These are phyloP conservation scores for Cheilosia scutellata DNA, from an alignment of 2,888 invertebrate genomes.

Conservation along the genomic window DNA sequence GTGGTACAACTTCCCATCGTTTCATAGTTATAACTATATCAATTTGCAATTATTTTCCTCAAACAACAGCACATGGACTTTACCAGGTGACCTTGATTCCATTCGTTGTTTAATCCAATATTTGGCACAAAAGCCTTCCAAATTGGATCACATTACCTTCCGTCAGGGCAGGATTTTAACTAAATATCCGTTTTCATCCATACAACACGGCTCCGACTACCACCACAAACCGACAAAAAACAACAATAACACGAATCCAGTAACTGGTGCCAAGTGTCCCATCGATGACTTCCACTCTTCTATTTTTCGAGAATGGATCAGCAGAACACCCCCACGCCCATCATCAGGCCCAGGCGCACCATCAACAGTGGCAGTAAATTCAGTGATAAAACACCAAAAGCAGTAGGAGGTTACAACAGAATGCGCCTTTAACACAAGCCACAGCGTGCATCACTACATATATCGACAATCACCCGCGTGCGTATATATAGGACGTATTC, in stretches of 20 bases:
- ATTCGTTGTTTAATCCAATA: slow-evolving; percentile 34
- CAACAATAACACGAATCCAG: slow-evolving; percentile 51
- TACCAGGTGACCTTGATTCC: slow-evolving; percentile 29
- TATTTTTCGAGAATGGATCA: slow-evolving; percentile 47
- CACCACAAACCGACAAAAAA: background rate
- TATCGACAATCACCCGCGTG: slow-evolving; percentile 36
- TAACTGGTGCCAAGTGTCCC: slow-evolving; percentile 62
- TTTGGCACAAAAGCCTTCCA: slow-evolving; percentile 50
- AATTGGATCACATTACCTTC: slow-evolving; percentile 48
- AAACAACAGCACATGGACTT: no score
- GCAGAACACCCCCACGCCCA: background rate
- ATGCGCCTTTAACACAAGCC: slow-evolving; percentile 58
- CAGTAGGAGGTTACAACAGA: slow-evolving; percentile 40
- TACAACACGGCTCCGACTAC: background rate
- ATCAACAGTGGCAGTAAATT: slow-evolving; percentile 42
- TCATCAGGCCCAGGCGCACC: slow-evolving; percentile 12
- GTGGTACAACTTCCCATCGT: no score
- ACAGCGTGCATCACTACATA: slow-evolving; percentile 26
- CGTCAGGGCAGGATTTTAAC: slow-evolving; percentile 20
- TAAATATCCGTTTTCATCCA: background rate
- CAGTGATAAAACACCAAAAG: slow-evolving; percentile 69
- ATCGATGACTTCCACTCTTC: slow-evolving; percentile 36
- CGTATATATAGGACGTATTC: background rate
- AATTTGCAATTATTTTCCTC: no score
- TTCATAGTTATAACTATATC: no score